These are phyloP conservation scores for Falco concolor DNA, from an alignment of 2,797 vertebrate species.

Conservation along the genomic window DNA sequence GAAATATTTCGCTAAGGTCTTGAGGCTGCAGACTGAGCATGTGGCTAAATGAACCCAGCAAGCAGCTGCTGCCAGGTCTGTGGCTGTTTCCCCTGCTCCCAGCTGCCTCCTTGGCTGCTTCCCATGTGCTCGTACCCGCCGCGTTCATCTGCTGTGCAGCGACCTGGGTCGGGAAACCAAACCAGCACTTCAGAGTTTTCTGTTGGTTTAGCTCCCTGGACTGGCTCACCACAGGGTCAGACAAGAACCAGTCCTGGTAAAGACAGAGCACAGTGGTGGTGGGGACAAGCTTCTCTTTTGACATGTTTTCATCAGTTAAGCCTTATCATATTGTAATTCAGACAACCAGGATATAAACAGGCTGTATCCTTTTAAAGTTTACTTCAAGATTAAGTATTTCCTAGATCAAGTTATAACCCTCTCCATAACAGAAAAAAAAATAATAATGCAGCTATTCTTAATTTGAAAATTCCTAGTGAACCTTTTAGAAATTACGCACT, in stretches of 20 bases:
- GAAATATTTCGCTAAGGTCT: background rate
- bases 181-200: background rate
- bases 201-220: background rate
- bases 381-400: background rate
- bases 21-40: background rate
- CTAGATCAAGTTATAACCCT: background rate
- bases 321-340: background rate
- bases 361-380: background rate
- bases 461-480: background rate
- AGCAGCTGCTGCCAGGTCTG: background rate
- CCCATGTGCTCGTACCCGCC: accelerated
- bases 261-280: background rate
- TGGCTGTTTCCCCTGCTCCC: background rate
- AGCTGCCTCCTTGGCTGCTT: background rate
- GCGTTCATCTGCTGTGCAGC: accelerated
- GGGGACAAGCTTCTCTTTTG: background rate
- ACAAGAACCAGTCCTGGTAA: background rate
- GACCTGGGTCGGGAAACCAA: background rate
- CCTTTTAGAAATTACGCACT: background rate
- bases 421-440: background rate
- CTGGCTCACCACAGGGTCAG: background rate
- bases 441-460: background rate
- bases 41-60: background rate
- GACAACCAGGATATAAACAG: background rate
- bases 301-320: background rate